phyloP scores from a whole-genome alignment of 2,888 invertebrate species.

The Polietes domitor region DNA sequence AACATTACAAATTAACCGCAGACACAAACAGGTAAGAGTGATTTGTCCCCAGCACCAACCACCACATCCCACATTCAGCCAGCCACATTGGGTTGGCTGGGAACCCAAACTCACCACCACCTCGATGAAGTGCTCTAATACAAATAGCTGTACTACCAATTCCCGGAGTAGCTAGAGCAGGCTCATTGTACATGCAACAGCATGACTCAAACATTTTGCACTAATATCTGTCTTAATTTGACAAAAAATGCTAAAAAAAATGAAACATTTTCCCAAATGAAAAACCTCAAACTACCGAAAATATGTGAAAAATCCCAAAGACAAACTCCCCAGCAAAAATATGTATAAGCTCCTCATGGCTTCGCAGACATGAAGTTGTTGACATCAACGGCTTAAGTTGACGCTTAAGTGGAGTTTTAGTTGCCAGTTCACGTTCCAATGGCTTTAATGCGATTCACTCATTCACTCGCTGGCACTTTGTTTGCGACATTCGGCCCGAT shows the following conservation, averaged over 20 bases:
- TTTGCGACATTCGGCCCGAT: neutral
- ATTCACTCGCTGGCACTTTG: neutral
- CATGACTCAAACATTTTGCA: constrained; percentile 13
- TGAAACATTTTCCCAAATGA: constrained; percentile 28
- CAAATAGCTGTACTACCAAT: too few species aligned
- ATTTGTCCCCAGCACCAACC: constrained; percentile 8
- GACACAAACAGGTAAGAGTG: neutral
- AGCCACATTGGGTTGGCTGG: neutral
- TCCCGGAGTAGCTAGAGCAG: neutral
- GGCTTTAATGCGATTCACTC: constrained; percentile 34
- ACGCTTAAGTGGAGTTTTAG: constrained; percentile 35
- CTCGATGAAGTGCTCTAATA: too few species aligned
- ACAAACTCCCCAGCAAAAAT: too few species aligned
- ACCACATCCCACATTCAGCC: neutral
- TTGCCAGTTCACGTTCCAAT: constrained; percentile 40
- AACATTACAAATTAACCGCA: neutral
- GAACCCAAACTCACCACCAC: neutral
- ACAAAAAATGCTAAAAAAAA: constrained; percentile 20
- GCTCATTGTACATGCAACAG: neutral
- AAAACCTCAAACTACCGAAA: constrained; percentile 1
- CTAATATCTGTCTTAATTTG: constrained; percentile 20
- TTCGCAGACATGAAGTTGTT: constrained; percentile 31
- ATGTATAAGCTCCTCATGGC: too few species aligned
- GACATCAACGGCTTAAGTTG: constrained; percentile 46
- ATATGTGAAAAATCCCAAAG: neutral